Conservation (phyloP, 2,113 vertebrate genomes). For the Budorcas taxicolor region DNA sequence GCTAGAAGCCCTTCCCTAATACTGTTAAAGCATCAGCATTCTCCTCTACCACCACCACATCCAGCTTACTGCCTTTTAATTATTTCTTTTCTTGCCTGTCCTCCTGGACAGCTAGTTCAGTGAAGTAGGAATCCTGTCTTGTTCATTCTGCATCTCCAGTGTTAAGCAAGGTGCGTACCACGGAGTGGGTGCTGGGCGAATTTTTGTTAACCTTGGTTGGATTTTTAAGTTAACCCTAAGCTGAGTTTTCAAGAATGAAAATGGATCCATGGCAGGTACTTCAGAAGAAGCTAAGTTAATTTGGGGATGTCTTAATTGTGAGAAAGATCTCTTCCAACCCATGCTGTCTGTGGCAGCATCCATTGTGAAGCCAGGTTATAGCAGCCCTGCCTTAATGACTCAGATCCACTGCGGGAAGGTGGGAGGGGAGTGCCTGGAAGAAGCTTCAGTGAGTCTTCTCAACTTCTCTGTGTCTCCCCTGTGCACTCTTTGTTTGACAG, state of each 20-base stretch:
- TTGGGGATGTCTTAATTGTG: not conserved
- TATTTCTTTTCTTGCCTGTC: not conserved
- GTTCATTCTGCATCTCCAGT: not conserved
- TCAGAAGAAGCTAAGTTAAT: not conserved
- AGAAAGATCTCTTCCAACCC: not conserved
- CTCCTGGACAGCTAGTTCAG: not conserved
- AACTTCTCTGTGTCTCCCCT: not conserved
- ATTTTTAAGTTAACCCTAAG: not conserved
- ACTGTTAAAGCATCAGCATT: not conserved
- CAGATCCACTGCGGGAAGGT: fast-evolving
- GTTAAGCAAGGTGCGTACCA: not conserved
- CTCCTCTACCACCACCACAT: not conserved
- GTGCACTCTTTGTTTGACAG: not conserved
- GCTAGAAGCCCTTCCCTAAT: not conserved
- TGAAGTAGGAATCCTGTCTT: not conserved
- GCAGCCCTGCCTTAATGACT: not conserved
- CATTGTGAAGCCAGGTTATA: not conserved
- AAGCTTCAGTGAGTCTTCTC: not conserved
- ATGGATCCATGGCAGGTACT: not conserved
- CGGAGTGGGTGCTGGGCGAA: not conserved
- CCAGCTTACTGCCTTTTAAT: not conserved
- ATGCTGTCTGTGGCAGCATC: not conserved
- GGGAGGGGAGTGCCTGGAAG: not conserved
- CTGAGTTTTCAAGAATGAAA: not conserved
- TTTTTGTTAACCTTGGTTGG: not conserved